Evolutionary conservation across 2,888 invertebrate species (phyloP).

Genomic region (Drosophila cognata): DNA sequence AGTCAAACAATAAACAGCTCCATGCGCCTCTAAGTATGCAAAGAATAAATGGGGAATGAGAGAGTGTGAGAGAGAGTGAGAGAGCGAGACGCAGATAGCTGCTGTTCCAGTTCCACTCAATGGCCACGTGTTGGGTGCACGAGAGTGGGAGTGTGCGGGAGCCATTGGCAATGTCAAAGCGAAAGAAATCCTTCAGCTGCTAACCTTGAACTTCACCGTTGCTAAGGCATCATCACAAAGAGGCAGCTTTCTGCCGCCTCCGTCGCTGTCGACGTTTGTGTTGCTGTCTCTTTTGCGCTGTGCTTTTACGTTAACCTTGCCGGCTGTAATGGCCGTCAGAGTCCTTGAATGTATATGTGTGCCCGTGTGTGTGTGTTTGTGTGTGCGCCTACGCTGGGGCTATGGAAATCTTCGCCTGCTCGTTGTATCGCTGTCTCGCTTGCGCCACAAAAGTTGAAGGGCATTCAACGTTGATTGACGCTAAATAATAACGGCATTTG

Average conservation of each 20-base stretch:
- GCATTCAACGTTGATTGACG: slow-evolving; percentile 62
- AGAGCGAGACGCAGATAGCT: background rate
- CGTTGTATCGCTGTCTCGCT: slow-evolving; percentile 26
- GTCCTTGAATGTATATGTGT: slow-evolving; percentile 62
- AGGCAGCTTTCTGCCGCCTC: slow-evolving; percentile 26
- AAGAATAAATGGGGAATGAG: slow-evolving; percentile 20
- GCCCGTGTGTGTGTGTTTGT: slow-evolving; percentile 3
- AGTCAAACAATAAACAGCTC: slow-evolving; percentile 61
- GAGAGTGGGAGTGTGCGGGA: slow-evolving; percentile 24
- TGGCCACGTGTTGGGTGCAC: slow-evolving; percentile 46
- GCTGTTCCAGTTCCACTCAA: slow-evolving; percentile 36
- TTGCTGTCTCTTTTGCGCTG: slow-evolving; percentile 34
- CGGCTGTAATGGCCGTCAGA: slow-evolving; percentile 33
- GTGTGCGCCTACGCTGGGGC: slow-evolving; percentile 48
- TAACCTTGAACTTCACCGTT: slow-evolving; percentile 83
- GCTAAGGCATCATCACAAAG: slow-evolving; percentile 56
- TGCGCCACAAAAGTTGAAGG: slow-evolving; percentile 28
- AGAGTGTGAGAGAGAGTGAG: background rate
- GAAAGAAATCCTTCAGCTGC: slow-evolving; percentile 64
- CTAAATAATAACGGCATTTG: slow-evolving; percentile 59
- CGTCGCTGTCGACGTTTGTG: slow-evolving; percentile 2
- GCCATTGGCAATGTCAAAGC: slow-evolving; percentile 58
- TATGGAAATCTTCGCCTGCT: slow-evolving; percentile 56
- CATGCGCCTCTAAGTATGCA: slow-evolving; percentile 71
- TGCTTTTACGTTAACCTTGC: slow-evolving; percentile 73